These are phyloP conservation scores for Brachypalpus laphriformis DNA, from an alignment of 2,888 invertebrate genomes.

Conservation along the genomic window DNA sequence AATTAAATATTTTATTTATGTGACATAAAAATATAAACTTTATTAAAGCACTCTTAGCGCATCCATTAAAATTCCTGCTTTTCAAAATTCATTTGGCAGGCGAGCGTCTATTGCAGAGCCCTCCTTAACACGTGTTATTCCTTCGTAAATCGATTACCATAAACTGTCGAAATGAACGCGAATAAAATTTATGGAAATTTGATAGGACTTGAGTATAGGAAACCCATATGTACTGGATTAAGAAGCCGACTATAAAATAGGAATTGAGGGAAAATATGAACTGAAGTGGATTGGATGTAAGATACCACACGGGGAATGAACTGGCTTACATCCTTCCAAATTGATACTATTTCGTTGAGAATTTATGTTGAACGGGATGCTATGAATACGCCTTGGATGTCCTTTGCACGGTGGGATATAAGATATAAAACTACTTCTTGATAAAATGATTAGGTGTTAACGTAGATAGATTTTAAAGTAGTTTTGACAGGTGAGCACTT, in stretches of 20 bases:
- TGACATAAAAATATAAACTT: conserved; percentile 49
- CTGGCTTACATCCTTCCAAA: neutral
- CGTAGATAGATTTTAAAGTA: conserved; percentile 13
- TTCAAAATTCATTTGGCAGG: neutral
- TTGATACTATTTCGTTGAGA: conserved; percentile 3
- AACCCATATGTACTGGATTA: conserved; percentile 7
- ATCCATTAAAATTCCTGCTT: conserved; percentile 41
- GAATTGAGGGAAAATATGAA: too few relatives aligned
- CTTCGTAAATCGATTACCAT: conserved; percentile 58
- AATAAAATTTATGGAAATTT: conserved; percentile 70
- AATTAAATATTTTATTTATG: conserved; percentile 59
- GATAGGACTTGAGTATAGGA: conserved; percentile 31
- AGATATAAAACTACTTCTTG: conserved; percentile 10
- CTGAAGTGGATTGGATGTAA: neutral
- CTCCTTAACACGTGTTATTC: conserved; percentile 27
- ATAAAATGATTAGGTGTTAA: conserved; percentile 21
- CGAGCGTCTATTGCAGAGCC: conserved; percentile 14
- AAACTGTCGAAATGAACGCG: conserved; percentile 51
- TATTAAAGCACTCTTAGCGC: conserved; percentile 43
- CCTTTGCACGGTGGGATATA: conserved; percentile 4
- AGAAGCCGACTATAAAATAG: conserved; percentile 15
- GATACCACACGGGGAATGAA: neutral
- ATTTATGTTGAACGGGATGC: conserved; percentile 35
- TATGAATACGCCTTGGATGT: conserved; percentile 1
- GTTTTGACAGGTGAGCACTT: neutral